phyloP scores from a whole-genome alignment of 2,113 vertebrate genomes.

The Regulus satrapa region DNA sequence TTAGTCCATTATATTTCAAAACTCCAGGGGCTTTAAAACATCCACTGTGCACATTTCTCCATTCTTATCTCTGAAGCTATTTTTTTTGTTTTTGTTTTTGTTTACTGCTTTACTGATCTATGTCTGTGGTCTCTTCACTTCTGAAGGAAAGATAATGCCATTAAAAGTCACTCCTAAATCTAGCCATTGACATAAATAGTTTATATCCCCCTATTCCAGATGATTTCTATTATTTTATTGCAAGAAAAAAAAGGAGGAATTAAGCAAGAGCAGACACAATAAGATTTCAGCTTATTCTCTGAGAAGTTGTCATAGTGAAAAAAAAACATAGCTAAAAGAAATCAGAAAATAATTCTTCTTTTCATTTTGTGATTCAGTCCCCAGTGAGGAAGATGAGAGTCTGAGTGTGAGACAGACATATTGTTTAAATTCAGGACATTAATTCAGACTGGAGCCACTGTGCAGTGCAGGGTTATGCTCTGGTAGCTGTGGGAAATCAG shows the following conservation, averaged over 20 bases:
- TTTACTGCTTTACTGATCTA: not conserved
- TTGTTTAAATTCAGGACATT: not conserved
- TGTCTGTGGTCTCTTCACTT: not conserved
- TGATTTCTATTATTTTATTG: not conserved
- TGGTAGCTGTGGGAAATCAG: not conserved
- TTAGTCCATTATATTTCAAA: not conserved
- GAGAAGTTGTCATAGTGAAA: conserved; percentile 4
- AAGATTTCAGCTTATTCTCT: not conserved
- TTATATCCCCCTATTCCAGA: not conserved
- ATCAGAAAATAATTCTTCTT: not conserved
- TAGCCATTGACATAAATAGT: not conserved
- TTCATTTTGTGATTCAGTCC: not conserved
- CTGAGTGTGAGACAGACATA: not conserved
- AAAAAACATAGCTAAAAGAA: not conserved
- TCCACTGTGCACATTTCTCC: not conserved
- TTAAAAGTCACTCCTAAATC: not conserved
- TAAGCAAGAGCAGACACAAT: not conserved
- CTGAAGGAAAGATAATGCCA: not conserved
- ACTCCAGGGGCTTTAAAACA: not conserved
- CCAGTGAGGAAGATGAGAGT: not conserved
- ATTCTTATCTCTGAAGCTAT: not conserved
- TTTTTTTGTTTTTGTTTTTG: not conserved
- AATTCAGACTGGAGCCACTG: not conserved
- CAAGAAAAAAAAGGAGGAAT: not conserved
- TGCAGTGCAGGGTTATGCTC: not conserved